Conservation (phyloP, 1,140 invertebrate species). For the Megalopta genalis region DNA sequence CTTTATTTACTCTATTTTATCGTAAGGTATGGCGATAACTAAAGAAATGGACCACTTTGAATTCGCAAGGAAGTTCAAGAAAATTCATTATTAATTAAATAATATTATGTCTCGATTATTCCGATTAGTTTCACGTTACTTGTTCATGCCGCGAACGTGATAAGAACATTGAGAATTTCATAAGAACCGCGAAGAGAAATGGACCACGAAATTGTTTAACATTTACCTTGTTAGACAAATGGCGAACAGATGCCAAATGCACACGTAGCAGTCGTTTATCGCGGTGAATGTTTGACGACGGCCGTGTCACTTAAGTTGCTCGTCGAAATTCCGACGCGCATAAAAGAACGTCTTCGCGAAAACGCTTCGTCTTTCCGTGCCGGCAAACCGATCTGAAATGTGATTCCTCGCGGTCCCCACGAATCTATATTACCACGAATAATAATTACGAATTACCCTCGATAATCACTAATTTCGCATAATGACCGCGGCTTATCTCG, state of each 20-base stretch:
- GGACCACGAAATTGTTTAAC: too few species aligned
- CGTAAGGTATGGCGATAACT: too few species aligned
- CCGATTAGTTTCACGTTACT: too few species aligned
- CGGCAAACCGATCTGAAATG: neutral
- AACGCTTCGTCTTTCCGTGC: neutral
- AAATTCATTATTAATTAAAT: too few species aligned
- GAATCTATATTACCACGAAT: conserved; percentile 44
- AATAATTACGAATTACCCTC: conserved; percentile 59
- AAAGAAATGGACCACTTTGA: too few species aligned
- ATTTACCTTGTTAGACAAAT: neutral
- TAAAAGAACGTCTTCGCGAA: neutral
- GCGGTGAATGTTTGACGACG: conserved; percentile 9
- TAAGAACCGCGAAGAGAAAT: too few species aligned
- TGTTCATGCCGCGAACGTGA: too few species aligned
- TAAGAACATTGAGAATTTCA: too few species aligned
- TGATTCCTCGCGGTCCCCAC: conserved; percentile 10
- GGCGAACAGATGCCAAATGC: neutral
- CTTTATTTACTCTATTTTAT: too few species aligned
- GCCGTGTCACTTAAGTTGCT: conserved; percentile 16
- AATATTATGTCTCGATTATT: too few species aligned
- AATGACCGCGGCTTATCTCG: conserved; percentile 50
- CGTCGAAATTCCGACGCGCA: conserved; percentile 21
- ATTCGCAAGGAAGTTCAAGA: too few species aligned
- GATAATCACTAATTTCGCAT: conserved; percentile 62
- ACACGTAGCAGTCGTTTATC: conserved; percentile 11